These are phyloP conservation scores for Gymnorhina tibicen DNA, from an alignment of 2,113 vertebrate species.

Conservation along the genomic window DNA sequence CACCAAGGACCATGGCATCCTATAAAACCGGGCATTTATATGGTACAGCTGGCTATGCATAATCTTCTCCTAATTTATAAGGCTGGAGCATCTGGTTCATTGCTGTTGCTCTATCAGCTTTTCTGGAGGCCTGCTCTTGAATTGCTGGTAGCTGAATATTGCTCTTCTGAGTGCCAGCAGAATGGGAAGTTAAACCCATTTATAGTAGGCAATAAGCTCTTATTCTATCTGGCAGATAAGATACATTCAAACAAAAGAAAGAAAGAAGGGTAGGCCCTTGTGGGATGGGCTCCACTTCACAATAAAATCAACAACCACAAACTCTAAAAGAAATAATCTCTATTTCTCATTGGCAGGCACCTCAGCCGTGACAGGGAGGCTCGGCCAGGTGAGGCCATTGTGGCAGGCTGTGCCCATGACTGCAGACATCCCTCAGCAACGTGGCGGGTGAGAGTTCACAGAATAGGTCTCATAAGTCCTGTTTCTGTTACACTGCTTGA, in stretches of 20 bases:
- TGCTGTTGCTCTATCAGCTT: conserved; percentile 58
- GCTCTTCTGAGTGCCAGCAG: neutral
- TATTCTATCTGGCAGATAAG: neutral
- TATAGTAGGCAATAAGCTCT: neutral
- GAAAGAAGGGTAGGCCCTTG: neutral
- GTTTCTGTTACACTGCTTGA: neutral
- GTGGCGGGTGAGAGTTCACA: neutral
- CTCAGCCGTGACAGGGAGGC: fast-evolving
- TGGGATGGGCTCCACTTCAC: neutral
- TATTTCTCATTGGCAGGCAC: neutral
- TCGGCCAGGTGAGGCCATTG: neutral
- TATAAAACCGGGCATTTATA: conserved; percentile 70
- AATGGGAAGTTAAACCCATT: neutral
- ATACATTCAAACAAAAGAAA: neutral
- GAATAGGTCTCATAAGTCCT: neutral
- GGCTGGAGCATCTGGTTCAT: conserved; percentile 70
- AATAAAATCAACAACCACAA: neutral
- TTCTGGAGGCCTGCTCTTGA: conserved; percentile 25
- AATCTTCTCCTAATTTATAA: conserved; percentile 75
- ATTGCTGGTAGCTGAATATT: neutral
- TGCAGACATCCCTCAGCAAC: neutral
- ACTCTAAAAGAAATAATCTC: neutral
- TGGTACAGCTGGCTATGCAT: conserved; percentile 73
- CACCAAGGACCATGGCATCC: conserved; percentile 58
- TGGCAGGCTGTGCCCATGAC: fast-evolving